These are phyloP conservation scores for Pyralis farinalis DNA, from an alignment of 2,888 invertebrate genomes.

Conservation along the genomic window DNA sequence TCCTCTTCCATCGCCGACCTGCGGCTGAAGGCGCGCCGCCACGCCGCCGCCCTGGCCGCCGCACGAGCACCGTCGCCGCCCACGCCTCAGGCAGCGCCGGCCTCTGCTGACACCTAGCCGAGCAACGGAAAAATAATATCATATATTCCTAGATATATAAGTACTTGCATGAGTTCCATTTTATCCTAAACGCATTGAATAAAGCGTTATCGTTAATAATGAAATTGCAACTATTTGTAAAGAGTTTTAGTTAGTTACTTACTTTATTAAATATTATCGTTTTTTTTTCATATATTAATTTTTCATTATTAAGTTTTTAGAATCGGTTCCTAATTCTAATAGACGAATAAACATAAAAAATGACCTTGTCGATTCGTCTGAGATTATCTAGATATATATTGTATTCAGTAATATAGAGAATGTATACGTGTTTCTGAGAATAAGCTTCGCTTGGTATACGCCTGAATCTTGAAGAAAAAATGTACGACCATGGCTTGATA, in stretches of 20 bases:
- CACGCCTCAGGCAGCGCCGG: conserved; percentile 30
- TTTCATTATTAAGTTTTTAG: too few species aligned
- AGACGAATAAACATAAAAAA: too few species aligned
- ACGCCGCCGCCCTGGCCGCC: conserved; percentile 92
- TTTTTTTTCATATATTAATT: too few species aligned
- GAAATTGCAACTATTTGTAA: too few species aligned
- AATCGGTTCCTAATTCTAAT: too few species aligned
- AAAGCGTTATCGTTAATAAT: too few species aligned
- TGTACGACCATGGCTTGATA: conserved; percentile 35
- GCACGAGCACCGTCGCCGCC: conserved; percentile 59
- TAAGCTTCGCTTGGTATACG: conserved; percentile 16
- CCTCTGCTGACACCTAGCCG: conserved; percentile 58
- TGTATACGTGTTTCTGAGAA: conserved; percentile 20
- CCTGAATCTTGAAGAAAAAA: conserved; percentile 21
- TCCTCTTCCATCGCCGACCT: conserved; percentile 97
- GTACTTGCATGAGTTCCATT: too few species aligned
- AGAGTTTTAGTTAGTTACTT: too few species aligned
- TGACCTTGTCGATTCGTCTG: too few species aligned
- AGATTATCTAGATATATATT: not conserved
- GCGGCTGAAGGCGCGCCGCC: conserved; percentile 94
- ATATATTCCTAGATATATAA: too few species aligned
- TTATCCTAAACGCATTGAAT: too few species aligned
- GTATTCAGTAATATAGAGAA: conserved; percentile 10
- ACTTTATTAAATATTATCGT: too few species aligned
- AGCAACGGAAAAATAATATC: not conserved